phyloP scores from a whole-genome alignment of 2,797 vertebrate genomes.

The Thripadectes ignobilis region DNA sequence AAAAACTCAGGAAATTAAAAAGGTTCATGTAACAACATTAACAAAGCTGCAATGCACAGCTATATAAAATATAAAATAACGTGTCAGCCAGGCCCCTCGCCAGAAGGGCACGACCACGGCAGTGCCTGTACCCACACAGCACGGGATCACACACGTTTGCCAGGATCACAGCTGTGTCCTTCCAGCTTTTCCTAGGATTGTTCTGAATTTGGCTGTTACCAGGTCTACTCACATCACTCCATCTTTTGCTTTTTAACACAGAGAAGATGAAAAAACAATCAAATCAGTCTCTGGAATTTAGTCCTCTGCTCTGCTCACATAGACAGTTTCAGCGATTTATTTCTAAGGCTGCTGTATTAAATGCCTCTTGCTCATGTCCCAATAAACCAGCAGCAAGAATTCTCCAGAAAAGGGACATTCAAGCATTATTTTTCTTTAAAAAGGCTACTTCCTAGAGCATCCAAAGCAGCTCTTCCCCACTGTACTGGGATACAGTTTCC shows the following conservation, averaged over 20 bases:
- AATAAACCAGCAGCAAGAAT: neutral
- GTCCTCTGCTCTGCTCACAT: neutral
- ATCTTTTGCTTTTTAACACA: neutral
- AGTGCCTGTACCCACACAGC: accelerated
- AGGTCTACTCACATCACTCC: accelerated
- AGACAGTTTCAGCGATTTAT: neutral
- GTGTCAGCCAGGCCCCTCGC: neutral
- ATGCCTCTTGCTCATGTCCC: neutral
- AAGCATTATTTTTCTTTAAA: neutral
- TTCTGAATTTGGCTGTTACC: neutral
- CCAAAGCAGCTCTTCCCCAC: neutral
- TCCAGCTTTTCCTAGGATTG: neutral
- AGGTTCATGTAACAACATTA: neutral
- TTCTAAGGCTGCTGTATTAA: neutral
- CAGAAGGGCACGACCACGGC: neutral
- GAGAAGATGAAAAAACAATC: neutral
- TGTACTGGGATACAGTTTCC: neutral
- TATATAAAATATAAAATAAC: neutral
- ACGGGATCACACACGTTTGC: accelerated
- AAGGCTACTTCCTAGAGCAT: neutral
- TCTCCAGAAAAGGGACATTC: neutral
- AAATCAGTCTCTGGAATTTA: neutral
- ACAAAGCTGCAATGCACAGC: neutral
- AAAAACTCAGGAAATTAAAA: constrained; percentile 10
- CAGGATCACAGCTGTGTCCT: accelerated